Conservation (phyloP, 2,797 vertebrate species). For the Sebastes kiyomatsui region DNA sequence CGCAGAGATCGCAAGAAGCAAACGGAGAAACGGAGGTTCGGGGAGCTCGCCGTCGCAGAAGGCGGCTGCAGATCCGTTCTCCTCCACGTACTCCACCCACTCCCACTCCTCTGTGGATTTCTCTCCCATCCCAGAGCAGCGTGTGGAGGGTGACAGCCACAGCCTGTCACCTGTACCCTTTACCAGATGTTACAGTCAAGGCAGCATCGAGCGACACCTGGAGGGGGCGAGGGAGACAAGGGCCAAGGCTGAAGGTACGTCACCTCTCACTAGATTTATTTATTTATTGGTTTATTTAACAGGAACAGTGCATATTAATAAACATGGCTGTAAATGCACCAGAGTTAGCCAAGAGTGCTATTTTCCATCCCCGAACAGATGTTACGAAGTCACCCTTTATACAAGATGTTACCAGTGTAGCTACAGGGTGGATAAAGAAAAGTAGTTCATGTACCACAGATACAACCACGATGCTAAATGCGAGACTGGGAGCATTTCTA, state of each 20-base stretch:
- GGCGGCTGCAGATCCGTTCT: slow-evolving; percentile 81
- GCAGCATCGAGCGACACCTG: slow-evolving; percentile 66
- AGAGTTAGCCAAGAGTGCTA: background rate
- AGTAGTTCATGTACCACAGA: background rate
- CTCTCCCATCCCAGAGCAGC: slow-evolving; percentile 87
- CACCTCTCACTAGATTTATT: background rate
- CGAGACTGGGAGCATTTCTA: no score
- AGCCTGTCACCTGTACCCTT: slow-evolving; percentile 82
- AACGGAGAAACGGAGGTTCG: slow-evolving; percentile 78
- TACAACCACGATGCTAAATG: background rate
- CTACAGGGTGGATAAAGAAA: background rate
- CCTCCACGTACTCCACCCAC: slow-evolving; percentile 88
- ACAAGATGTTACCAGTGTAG: background rate
- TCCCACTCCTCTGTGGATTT: slow-evolving; percentile 92
- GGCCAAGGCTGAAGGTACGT: slow-evolving; percentile 76
- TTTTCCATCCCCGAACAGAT: background rate
- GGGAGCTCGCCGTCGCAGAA: slow-evolving; percentile 83
- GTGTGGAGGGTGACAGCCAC: slow-evolving; percentile 72
- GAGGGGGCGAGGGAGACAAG: slow-evolving; percentile 59
- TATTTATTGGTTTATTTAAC: background rate
- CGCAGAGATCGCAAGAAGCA: slow-evolving; percentile 92
- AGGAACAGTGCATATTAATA: background rate
- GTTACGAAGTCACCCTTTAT: background rate
- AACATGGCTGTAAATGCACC: background rate
- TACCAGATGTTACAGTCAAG: slow-evolving; percentile 83